A percentile compares a stretch with the other conserved stretches of the same genome.
Conservation (phyloP, 2,888 invertebrate genomes). For the Stenodema calcarata region DNA sequence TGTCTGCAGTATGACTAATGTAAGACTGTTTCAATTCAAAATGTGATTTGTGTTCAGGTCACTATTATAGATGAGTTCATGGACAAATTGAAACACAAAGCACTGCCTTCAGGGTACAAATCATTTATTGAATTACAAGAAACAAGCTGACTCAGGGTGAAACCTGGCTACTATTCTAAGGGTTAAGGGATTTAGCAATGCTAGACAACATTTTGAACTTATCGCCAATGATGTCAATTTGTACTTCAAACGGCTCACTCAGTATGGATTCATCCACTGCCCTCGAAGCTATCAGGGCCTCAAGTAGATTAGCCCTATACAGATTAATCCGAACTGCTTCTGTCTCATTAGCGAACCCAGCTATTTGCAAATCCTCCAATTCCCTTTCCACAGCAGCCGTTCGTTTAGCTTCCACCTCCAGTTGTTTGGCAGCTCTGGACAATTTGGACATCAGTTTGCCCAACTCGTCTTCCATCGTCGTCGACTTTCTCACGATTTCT, state of each 20-base stretch:
- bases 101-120: too few relatives aligned
- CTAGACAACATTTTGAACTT: conserved; percentile 36
- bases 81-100: too few relatives aligned
- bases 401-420: not conserved
- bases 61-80: too few relatives aligned
- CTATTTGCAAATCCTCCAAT: not conserved
- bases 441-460: conserved; percentile 8
- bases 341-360: not conserved
- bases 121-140: too few relatives aligned
- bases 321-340: not conserved
- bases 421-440: not conserved
- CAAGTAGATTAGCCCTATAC: conserved; percentile 12
- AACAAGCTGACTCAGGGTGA: too few relatives aligned
- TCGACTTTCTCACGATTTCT: not conserved
- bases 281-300: not conserved
- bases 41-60: too few relatives aligned
- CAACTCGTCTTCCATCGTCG: not conserved
- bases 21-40: too few relatives aligned
- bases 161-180: too few relatives aligned
- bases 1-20: too few relatives aligned
- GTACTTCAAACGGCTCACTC: not conserved
- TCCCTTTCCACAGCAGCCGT: not conserved
- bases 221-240: conserved; percentile 32
- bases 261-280: conserved; percentile 18
- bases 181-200: conserved; percentile 16